Base-by-base conservation (phyloP, 2,888 invertebrate genomes). In the Agrochola litura region DNA sequence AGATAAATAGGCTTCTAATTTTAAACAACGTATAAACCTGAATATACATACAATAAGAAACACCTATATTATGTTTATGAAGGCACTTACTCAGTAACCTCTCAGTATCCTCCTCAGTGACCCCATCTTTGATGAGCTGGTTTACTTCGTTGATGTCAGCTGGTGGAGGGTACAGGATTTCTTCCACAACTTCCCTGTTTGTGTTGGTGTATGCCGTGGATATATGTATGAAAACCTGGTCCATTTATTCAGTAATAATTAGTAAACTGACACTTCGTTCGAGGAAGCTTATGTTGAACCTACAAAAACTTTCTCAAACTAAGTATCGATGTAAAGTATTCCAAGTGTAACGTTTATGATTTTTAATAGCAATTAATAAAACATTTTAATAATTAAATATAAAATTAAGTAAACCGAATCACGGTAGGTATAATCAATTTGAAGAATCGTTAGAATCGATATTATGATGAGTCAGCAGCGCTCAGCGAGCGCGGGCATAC, bases 151-250 rank as follows among this genome's bases (percentile, higher is more conserved):
- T 82, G 3, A 93, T 77, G 0, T 97, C 97, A 82, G 87, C 91
- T 0, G 93, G 91, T 0, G 92, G 87, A 0, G 93, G 91, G 64
- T 95, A 95, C 16, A 94, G 78, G 0, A 88, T 80, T 79, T 95
- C 94, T 9, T 94, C 91, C 0, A 94, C 77, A 0, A 90, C 73
- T 1, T 79, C 16, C 41, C 84, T 86, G 30, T 92, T 82, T 1
- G 90, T 77, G 64, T 94, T 92, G 4, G 90, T 81, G 74, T 89
- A 94, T 1, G 93, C 93, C 4, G 94, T 94, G 0, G 95, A 95
- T 58, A 93, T 86, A 75, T 94, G 92, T 0, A 93, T 84, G 10
- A 94, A 91, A 0, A 90, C 88, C 94, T 94, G 86, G 0, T 65
- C 4, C 52, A 61, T 68, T 61, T 37, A n/a, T 68, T 68, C 16